Evolutionary conservation across 2,797 vertebrate species (phyloP), one percentile per base, ranked within the genome.

Genomic region (Pygocentrus nattereri): DNA sequence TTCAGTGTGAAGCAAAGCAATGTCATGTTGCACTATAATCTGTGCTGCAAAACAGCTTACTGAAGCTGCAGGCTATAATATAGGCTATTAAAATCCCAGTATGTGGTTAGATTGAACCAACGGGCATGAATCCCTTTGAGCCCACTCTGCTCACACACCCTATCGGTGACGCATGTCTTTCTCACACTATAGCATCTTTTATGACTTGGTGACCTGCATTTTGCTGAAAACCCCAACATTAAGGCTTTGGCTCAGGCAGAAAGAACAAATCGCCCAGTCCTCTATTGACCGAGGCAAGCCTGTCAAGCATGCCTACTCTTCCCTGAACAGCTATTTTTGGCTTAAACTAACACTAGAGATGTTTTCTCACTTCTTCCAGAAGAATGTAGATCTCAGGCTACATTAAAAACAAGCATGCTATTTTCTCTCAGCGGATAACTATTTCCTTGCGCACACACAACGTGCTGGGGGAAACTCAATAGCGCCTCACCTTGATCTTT

Each of bases 401-500:
- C 27, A 19, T 27, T 30, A 75, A 71, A 19, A 74, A 38, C 41
- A 56, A 12, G 19, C 59, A 18, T 25, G 47, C 58, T 3, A 70
- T 86, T 74, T 78, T 74, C 52, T 27, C 44, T 15, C 23, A 54
- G 34, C 19, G 54, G 64, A 44, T 68, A 78, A 68, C 31, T 81
- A 62, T 58, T 6, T 54, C 49, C 38, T 52, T 52, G 67, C 34
- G 72, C 62, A 80, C 19, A 61, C 16, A 44, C 70, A 79, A 18
- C 62, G 23, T 58, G 58, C 12, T 50, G 38, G 49, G 12, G 27
- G 59, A 82, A 75, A 76, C 82, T 80, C 41, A 50, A 84, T 67
- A 76, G 2, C 23, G 47, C 49, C 31, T 74, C 31, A 67, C 74
- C 70, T 58, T 80, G 65, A 84, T 80, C 68, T 67, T 31, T 71